Conservation (phyloP, 2,113 vertebrate species). For the Solenodon paradoxus region DNA sequence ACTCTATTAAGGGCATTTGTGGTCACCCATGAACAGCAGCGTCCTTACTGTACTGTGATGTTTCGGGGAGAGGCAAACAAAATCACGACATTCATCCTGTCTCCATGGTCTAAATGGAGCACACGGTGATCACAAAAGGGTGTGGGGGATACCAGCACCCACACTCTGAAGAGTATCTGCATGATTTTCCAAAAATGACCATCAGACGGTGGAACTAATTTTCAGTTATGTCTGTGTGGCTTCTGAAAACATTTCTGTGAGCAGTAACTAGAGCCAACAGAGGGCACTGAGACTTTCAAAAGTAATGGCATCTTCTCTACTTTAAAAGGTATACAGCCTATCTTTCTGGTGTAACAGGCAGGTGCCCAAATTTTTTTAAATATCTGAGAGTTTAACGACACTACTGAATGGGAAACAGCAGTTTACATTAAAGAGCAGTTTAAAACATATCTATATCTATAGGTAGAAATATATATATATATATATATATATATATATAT, state of each 20-base stretch:
- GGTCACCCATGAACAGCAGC: constrained; percentile 21
- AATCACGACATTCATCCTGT: neutral
- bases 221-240: neutral
- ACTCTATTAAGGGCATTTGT: constrained; percentile 17
- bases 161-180: neutral
- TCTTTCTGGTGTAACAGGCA: neutral
- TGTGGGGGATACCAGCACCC: neutral
- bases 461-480: no score
- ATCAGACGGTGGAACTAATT: neutral
- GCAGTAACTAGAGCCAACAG: neutral
- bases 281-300: neutral
- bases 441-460: no score
- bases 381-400: neutral
- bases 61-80: constrained; percentile 39
- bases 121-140: neutral
- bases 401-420: neutral
- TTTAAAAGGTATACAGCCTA: neutral
- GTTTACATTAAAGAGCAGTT: no score
- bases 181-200: neutral
- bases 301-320: neutral
- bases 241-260: constrained; percentile 8
- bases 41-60: constrained; percentile 19
- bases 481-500: no score
- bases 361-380: constrained; percentile 10
- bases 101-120: neutral